These are phyloP conservation scores for Trichoplax adhaerens DNA, from an alignment of 37 sponge, comb jelly and placozoan species.

Conservation along the genomic window DNA sequence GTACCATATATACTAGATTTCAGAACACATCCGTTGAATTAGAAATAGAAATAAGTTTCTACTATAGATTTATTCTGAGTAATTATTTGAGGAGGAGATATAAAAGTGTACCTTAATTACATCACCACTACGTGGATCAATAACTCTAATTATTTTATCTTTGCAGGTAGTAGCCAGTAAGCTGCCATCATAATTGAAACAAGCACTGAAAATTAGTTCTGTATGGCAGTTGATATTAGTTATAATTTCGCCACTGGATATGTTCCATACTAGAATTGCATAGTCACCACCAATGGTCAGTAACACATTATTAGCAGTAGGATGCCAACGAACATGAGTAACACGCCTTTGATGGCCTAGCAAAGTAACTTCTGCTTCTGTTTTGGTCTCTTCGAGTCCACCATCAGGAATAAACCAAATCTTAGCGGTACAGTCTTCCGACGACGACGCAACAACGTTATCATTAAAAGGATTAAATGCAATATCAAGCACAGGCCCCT, in stretches of 20 bases:
- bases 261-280: constrained; percentile 51
- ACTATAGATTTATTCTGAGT: no score
- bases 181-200: constrained; percentile 20
- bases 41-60: no score
- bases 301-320: constrained; percentile 60
- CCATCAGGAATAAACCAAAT: constrained; percentile 84
- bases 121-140: constrained; percentile 33
- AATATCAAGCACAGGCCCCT: constrained; percentile 42
- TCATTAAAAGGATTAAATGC: constrained; percentile 87
- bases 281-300: constrained; percentile 35
- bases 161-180: constrained; percentile 74
- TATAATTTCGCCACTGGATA: constrained; percentile 11
- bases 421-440: constrained; percentile 72
- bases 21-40: no score
- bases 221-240: neutral
- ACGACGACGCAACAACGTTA: constrained; percentile 69
- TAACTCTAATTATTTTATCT: constrained; percentile 71
- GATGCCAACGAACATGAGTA: constrained; percentile 60
- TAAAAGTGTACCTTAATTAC: constrained; percentile 12
- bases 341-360: constrained; percentile 10
- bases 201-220: no score
- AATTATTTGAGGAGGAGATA: no score
- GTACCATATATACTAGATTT: no score
- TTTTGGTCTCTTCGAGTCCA: constrained; percentile 1
- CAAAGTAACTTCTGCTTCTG: neutral